phyloP scores from a whole-genome alignment of 2,113 vertebrate species.

The Melanerpes aurifrons region DNA sequence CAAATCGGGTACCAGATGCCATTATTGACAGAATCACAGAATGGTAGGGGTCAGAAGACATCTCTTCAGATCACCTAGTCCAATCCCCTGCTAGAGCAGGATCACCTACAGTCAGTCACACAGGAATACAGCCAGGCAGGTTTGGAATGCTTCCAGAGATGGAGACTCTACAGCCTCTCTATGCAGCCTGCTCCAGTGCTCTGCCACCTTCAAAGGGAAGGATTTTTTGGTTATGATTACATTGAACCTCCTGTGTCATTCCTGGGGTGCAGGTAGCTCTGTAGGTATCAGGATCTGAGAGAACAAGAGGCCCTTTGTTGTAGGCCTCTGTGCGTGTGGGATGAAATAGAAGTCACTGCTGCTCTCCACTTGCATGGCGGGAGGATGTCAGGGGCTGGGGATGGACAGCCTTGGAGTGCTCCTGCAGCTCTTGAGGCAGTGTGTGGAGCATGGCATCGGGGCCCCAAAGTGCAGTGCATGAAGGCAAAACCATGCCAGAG shows the following conservation, averaged over 20 bases:
- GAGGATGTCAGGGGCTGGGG: neutral
- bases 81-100: too few relatives aligned
- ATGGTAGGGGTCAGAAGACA: too few relatives aligned
- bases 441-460: neutral
- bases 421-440: neutral
- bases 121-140: too few relatives aligned
- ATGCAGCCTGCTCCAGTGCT: too few relatives aligned
- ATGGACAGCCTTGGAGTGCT: accelerated
- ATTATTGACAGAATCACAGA: too few relatives aligned
- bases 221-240: too few relatives aligned
- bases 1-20: neutral
- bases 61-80: too few relatives aligned
- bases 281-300: neutral
- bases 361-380: accelerated
- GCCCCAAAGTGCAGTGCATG: accelerated
- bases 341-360: accelerated
- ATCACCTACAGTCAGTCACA: too few relatives aligned
- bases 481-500: accelerated
- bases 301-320: neutral
- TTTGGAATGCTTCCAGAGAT: too few relatives aligned
- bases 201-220: too few relatives aligned
- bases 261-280: neutral
- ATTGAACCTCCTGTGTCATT: neutral
- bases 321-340: accelerated
- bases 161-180: too few relatives aligned